Conservation (phyloP, 2,113 vertebrate species). For the Probosciger aterrimus region DNA sequence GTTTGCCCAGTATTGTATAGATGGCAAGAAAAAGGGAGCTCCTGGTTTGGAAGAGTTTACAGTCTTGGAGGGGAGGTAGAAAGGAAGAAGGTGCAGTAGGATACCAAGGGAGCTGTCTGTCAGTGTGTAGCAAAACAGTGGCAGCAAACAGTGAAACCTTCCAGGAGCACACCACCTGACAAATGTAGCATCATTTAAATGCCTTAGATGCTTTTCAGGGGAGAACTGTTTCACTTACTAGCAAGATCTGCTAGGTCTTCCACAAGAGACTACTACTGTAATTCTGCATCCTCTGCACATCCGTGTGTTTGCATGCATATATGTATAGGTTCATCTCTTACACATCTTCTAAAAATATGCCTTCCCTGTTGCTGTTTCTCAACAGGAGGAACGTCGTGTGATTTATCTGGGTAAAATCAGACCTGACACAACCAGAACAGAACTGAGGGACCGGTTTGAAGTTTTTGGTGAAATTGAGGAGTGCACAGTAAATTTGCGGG, state of each 20-base stretch:
- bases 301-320: neutral
- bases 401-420: slow-evolving; percentile 95
- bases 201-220: neutral
- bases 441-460: slow-evolving; percentile 97
- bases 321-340: neutral
- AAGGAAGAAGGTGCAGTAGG: neutral
- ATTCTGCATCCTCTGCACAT: neutral
- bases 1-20: neutral
- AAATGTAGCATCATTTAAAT: neutral
- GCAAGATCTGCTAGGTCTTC: neutral
- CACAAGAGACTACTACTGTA: neutral
- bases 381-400: slow-evolving; percentile 94
- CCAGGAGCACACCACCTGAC: neutral
- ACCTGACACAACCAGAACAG: slow-evolving; percentile 87
- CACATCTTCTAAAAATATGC: neutral
- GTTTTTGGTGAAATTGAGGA: slow-evolving; percentile 99
- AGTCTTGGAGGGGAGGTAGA: neutral
- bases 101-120: neutral
- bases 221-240: neutral
- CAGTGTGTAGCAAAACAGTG: neutral
- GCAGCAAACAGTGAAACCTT: neutral
- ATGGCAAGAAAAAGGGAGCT: neutral
- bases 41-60: neutral
- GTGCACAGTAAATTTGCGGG: slow-evolving; percentile 92
- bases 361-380: slow-evolving; percentile 49